Percentiles rank a stretch among this genome's conserved stretches.
Evolutionary conservation across 2,888 invertebrate genomes (phyloP).

Genomic region (Hartigia nigra): DNA sequence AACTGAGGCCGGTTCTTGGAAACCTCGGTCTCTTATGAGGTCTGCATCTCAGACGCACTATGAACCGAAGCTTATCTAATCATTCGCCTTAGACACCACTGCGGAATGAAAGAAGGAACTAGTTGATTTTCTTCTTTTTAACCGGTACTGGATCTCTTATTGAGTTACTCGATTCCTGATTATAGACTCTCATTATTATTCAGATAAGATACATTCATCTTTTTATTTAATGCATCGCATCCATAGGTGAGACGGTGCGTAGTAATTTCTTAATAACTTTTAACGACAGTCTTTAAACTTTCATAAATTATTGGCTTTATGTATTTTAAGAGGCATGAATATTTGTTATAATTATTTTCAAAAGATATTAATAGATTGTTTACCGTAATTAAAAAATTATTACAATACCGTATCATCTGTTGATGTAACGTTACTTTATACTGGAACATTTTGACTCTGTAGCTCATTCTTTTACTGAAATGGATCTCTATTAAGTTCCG

Average conservation of each 20-base stretch:
- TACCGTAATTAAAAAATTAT: not conserved
- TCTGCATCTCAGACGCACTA: slow-evolving; percentile 61
- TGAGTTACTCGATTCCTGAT: not conserved
- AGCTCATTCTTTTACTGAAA: not conserved
- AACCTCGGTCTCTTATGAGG: slow-evolving; percentile 61
- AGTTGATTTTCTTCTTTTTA: slow-evolving; percentile 20
- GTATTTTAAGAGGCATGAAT: not conserved
- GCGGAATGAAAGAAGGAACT: slow-evolving; percentile 43
- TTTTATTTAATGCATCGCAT: not conserved
- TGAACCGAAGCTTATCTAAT: slow-evolving; percentile 64
- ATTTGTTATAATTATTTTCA: not conserved
- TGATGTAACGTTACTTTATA: not conserved
- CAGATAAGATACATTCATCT: too few species aligned
- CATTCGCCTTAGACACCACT: slow-evolving; percentile 46
- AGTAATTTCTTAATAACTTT: not conserved
- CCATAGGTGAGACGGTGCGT: not conserved
- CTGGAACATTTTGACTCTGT: not conserved
- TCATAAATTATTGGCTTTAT: not conserved
- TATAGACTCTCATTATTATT: too few species aligned
- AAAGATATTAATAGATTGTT: not conserved
- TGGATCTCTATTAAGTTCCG: not conserved
- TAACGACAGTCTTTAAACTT: not conserved
- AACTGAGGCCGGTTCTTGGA: slow-evolving; percentile 52
- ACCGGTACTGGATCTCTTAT: not conserved
- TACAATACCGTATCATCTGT: not conserved